Evolutionary conservation across 2,888 invertebrate genomes (phyloP), one percentile per base, ranked within the genome.

Genomic region (Sericinus montela): DNA sequence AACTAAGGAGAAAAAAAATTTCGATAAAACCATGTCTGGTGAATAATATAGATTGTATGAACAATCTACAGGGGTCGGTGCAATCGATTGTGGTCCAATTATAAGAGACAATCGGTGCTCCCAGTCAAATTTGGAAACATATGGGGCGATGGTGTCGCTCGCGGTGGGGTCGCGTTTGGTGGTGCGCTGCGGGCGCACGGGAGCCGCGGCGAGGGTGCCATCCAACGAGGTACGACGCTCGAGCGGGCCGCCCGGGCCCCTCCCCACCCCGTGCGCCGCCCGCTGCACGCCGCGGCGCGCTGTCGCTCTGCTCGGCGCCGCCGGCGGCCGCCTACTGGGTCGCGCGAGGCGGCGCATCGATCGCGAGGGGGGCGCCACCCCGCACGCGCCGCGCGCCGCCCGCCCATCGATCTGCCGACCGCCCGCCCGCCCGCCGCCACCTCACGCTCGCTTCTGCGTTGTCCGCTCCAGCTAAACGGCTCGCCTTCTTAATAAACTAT

Each of bases 351-450:
- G 80, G 75, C 76, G 75, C 75, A 42, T 48, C 48, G 48, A 48
- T 48, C 32, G 79, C 78, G 80, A 77, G 80, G 73, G 80, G 75
- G 76, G 80, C 79, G 79, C 65, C 66, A 69, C 67, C 67, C 66
- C 69, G 15, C 43, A 36, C 52, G 43, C 63, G 57, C 72, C 69
- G 68, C 71, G 69, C 72, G 63, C 70, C 63, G 60, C 62, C 63
- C 63, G 60, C 61, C 67, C 63, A 62, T 62, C 69, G 65, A 43
- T 48, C 51, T 13, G 40, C 41, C 32, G n/a, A 3, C 19, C 19
- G 40, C 47, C 32, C 51, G 13, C 35, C 41, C 32, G n/a, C 5
- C 19, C 19, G 40, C 47, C 32, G 5, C 13, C 35, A 15, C 39
- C 11, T 9, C 25, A 34, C 28, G 6, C 9, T 29, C 36, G 30